Percentiles rank a stretch among this genome's conserved stretches.
Evolutionary conservation across 2,113 vertebrate genomes (phyloP).

Genomic region (Ellobius talpinus): DNA sequence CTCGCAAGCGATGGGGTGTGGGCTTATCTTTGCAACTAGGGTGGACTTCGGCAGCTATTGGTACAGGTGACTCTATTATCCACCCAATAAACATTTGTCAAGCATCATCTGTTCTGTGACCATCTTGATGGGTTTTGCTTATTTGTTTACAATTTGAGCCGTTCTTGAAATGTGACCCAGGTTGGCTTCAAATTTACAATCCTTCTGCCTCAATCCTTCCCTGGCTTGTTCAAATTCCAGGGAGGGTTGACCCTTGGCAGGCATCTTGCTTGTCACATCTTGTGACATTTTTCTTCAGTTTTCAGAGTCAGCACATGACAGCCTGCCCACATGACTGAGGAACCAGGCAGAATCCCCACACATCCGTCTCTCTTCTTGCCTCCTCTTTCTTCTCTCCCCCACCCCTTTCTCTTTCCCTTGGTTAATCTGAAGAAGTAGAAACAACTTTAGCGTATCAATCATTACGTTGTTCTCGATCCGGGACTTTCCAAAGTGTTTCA

Average conservation of each 20-base stretch:
- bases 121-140: not conserved
- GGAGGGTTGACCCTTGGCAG: not conserved
- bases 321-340: not conserved
- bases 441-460: not conserved
- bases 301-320: not conserved
- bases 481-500: not conserved
- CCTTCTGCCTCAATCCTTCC: not conserved
- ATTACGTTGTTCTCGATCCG: not conserved
- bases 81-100: conserved; percentile 44
- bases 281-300: not conserved
- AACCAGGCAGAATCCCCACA: not conserved
- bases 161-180: not conserved
- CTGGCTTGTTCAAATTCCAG: not conserved
- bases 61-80: not conserved
- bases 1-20: not conserved
- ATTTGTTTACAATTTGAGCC: not conserved
- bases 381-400: not conserved
- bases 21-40: not conserved
- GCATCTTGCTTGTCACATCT: not conserved
- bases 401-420: not conserved
- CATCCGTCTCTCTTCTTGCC: not conserved
- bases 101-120: not conserved
- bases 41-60: not conserved
- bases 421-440: not conserved
- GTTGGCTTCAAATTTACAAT: not conserved